Percentiles rank a stretch among this genome's conserved stretches.
phyloP scores from a whole-genome alignment of 1,140 invertebrate species.

The Sesamia nonagrioides region DNA sequence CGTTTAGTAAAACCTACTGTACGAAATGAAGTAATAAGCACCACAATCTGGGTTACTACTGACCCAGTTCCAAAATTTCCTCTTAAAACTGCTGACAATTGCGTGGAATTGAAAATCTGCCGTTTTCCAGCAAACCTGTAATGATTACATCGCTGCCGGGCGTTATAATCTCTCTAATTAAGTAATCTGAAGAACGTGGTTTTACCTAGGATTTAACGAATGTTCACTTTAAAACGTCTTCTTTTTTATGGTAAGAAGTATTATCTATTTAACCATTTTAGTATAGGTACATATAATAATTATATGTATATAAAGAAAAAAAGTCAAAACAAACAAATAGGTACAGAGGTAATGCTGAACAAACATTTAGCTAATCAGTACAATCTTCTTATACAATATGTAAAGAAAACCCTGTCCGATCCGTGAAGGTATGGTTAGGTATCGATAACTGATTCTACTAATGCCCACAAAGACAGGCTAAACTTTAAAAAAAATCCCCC shows the following conservation, averaged over 20 bases:
- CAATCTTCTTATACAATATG: no score
- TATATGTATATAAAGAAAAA: no score
- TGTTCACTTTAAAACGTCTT: slow-evolving; percentile 3
- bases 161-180: slow-evolving; percentile 47
- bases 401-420: no score
- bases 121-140: slow-evolving; percentile 6
- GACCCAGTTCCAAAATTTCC: slow-evolving; percentile 20
- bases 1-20: background rate
- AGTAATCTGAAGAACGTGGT: slow-evolving; percentile 33
- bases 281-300: no score
- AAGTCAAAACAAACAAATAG: no score
- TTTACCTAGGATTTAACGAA: slow-evolving; percentile 26
- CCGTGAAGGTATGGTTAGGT: no score
- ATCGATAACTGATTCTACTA: no score
- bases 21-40: background rate
- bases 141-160: slow-evolving; percentile 25
- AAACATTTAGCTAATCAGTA: no score
- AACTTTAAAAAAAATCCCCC: no score
- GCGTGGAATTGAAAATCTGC: slow-evolving; percentile 22
- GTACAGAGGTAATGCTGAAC: no score
- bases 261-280: no score
- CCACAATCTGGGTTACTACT: slow-evolving; percentile 28
- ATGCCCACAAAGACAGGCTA: no score
- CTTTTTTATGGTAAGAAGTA: background rate
- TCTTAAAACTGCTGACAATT: slow-evolving; percentile 18